Base-by-base conservation (phyloP, 2,113 vertebrate species). In the Dascyllus trimaculatus region DNA sequence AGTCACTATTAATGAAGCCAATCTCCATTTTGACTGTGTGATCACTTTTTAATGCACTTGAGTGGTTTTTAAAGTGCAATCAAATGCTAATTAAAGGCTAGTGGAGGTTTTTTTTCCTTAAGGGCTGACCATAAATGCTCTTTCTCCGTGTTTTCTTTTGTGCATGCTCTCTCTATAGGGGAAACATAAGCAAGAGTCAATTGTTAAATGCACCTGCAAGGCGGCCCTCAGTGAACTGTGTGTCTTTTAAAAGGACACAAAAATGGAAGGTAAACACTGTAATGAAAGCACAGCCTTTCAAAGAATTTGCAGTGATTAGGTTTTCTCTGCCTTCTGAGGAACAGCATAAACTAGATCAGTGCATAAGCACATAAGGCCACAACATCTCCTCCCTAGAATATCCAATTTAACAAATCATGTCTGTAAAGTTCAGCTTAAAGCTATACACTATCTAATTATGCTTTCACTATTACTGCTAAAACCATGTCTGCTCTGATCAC, bases 11-110 rank as follows among this genome's bases (percentile, higher is more conserved):
- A 88, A 89, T 86, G 87, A 88, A 86, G 85, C 85, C 87, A 61
- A 78, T 87, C 88, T 90, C 79, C 82, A 70, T 85, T 84, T 81
- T 83, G 84, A 88, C 87, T 81, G 85, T 43, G 79, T 78, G 85
- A 92, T 90, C 83, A 79, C 82, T 81, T 88, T 89, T 94, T 92
- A 90, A 91, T 88, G 88, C 93, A 93, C 87, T 88, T 81, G 90
- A 93, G 89, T 89, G 91, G 79, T 85, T 93, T 89, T 93, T 85
- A 92, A 90, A 89, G 91, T 83, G 89, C 93, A 93, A 93, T 93
- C 89, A 88, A 89, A 86, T 1, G 83, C 72, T 93, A 93, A 94
- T 94, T 88, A 93, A 89, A 85, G 90, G 80, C 83, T 82, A 84
- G 84, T 69, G 76, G 58, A 69, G n/a, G 62, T 58, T 64, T 10